phyloP scores from a whole-genome alignment of 2,888 invertebrate genomes.

The Trissolcus japonicus region DNA sequence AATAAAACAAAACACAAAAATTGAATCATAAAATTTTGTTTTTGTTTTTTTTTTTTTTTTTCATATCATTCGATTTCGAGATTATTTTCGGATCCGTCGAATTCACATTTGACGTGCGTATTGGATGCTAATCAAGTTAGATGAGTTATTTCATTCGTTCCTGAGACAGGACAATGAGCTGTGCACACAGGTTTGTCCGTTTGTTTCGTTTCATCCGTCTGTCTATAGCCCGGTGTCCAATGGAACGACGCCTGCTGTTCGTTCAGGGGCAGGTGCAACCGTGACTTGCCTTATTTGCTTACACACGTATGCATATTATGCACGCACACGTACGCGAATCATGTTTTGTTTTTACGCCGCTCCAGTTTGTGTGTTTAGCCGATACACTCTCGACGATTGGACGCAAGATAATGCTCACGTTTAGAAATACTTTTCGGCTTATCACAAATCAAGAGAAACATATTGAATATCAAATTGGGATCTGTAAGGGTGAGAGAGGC shows the following conservation, averaged over 20 bases:
- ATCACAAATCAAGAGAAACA: too few relatives aligned
- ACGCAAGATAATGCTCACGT: slow-evolving; percentile 9
- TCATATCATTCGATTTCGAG: slow-evolving; percentile 5
- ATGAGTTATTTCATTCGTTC: slow-evolving; percentile 56
- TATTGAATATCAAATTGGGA: too few relatives aligned
- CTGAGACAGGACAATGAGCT: slow-evolving; percentile 64
- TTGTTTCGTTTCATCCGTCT: slow-evolving; percentile 55
- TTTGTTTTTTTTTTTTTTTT: too few relatives aligned
- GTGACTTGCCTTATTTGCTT: slow-evolving; percentile 68
- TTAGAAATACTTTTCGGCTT: too few relatives aligned
- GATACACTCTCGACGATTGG: slow-evolving; percentile 27
- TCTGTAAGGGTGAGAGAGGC: too few relatives aligned
- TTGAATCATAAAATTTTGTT: not conserved
- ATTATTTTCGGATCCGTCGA: slow-evolving; percentile 10
- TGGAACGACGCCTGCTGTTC: slow-evolving; percentile 64
- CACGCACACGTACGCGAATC: slow-evolving; percentile 51
- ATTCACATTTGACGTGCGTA: slow-evolving; percentile 52
- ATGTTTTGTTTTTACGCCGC: slow-evolving; percentile 37
- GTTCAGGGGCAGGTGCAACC: slow-evolving; percentile 69
- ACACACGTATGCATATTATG: slow-evolving; percentile 61
- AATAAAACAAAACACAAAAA: not conserved
- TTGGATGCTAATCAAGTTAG: slow-evolving; percentile 65
- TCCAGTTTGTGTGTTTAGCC: slow-evolving; percentile 33
- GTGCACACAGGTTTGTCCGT: slow-evolving; percentile 41
- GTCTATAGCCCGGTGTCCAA: slow-evolving; percentile 64